Evolutionary conservation across 2,888 invertebrate species (phyloP), one percentile per base, ranked within the genome.

Genomic region (Carterocephalus palaemon): DNA sequence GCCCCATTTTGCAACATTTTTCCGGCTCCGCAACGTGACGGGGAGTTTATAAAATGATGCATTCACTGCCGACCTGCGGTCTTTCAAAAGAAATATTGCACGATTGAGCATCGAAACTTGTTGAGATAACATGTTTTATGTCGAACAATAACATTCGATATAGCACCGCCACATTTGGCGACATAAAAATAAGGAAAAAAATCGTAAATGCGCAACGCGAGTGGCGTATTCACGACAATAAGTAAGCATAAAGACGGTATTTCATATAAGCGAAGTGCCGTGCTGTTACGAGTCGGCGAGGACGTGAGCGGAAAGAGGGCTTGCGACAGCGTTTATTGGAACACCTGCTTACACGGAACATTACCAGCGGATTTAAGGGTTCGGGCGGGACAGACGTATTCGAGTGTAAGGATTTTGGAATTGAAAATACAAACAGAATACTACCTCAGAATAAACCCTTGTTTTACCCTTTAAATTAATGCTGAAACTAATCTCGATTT

Each of bases 181-280:
- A 46, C 54, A 62, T 37, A 56, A 62, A 62, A 64, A 67, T 60
- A 64, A 56, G 55, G 53, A 45, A 47, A 64, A 64, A 70, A 64
- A 49, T 59, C 65, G 64, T 69, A 70, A 68, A 71, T 62, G 67
- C 60, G 62, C 59, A 57, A 62, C 64, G 67, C 59, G 63, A 60
- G 36, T 47, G 67, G 64, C 69, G 69, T 73, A 76, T 72, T 65
- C 66, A 59, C 56, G 55, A 68, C 71, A 76, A 76, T 80, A 78
- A 77, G 75, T 77, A 75, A 77, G 71, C 71, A 76, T 77, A 78
- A 80, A 75, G 66, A 60, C 61, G 66, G 72, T 75, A 74, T 79
- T 80, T 79, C 74, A 73, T 72, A 75, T 70, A 74, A 69, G 69
- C 69, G 64, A 70, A 76, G 70, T 70, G 68, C 67, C 68, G 70